Evolutionary conservation across 2,113 vertebrate genomes (phyloP).

Genomic region (Macrotis lagotis): DNA sequence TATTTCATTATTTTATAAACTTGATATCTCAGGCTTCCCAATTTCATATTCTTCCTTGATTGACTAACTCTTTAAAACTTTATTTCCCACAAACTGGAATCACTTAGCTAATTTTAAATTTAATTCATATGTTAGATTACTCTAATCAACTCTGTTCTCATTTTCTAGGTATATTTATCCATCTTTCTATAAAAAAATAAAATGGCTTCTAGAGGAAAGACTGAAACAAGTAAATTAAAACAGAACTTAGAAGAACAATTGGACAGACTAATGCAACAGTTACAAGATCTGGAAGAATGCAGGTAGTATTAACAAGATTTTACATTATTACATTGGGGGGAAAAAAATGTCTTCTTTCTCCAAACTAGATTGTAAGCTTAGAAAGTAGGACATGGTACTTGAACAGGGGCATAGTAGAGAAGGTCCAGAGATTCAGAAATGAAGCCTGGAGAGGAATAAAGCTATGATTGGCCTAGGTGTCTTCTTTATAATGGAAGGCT

Average conservation of each 20-base stretch:
- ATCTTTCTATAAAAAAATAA: constrained; percentile 65
- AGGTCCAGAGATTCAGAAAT: background rate
- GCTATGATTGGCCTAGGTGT: background rate
- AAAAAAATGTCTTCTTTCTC: background rate
- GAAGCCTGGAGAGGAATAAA: background rate
- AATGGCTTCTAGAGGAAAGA: constrained; percentile 97
- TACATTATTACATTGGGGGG: background rate
- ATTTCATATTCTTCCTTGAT: constrained; percentile 27
- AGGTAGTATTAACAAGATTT: constrained; percentile 84
- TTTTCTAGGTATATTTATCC: constrained; percentile 14
- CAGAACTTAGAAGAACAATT: constrained; percentile 98
- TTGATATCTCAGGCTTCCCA: background rate
- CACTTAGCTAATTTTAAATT: constrained; percentile 30
- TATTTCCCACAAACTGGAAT: constrained; percentile 20
- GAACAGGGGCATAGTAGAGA: background rate
- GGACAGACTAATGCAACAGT: constrained; percentile 97
- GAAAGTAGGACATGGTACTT: background rate
- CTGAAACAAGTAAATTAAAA: constrained; percentile 94
- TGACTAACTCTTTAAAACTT: background rate
- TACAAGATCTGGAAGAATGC: constrained; percentile 98
- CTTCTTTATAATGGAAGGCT: background rate
- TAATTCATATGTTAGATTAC: constrained; percentile 6
- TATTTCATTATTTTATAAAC: background rate
- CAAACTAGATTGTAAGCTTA: background rate
- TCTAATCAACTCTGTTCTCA: constrained; percentile 18